phyloP scores from a whole-genome alignment of 23 tunicate genomes.

The Halocynthia aurantium region DNA sequence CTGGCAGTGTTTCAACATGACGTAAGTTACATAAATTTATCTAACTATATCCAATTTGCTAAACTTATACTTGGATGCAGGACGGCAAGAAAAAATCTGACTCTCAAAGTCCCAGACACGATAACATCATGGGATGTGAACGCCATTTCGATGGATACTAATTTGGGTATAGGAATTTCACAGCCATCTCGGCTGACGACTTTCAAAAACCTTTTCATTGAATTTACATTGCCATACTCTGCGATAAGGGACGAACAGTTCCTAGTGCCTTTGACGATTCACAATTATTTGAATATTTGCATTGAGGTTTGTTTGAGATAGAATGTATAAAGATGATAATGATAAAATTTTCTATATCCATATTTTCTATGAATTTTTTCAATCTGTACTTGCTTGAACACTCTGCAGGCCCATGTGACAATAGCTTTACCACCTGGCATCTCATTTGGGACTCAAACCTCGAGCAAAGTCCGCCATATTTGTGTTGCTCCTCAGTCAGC shows the following conservation, averaged over 20 bases:
- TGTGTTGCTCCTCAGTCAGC: constrained; percentile 55
- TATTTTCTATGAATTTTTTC: too few relatives aligned
- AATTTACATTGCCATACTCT: constrained; percentile 77
- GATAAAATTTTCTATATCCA: background rate
- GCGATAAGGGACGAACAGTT: constrained; percentile 82
- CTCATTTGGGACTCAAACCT: constrained; percentile 13
- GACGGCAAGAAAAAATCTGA: constrained; percentile 21
- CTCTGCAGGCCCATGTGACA: constrained; percentile 23
- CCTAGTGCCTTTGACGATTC: constrained; percentile 62
- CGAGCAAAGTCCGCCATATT: constrained; percentile 9
- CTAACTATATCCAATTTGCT: background rate
- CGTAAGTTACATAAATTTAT: constrained; percentile 25
- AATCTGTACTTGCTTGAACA: too few relatives aligned
- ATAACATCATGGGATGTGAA: constrained; percentile 90
- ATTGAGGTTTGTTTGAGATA: constrained; percentile 30
- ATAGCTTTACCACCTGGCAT: constrained; percentile 34
- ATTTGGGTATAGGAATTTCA: constrained; percentile 74
- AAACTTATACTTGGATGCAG: background rate
- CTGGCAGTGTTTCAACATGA: constrained; percentile 79
- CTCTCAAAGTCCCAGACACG: constrained; percentile 73
- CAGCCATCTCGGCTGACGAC: constrained; percentile 10
- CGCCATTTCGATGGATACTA: constrained; percentile 46
- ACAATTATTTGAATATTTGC: constrained; percentile 74
- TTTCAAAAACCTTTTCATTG: constrained; percentile 63
- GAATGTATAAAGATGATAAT: background rate